phyloP scores from a whole-genome alignment of 2,888 invertebrate species.

The Lasioglossum leucozonium region DNA sequence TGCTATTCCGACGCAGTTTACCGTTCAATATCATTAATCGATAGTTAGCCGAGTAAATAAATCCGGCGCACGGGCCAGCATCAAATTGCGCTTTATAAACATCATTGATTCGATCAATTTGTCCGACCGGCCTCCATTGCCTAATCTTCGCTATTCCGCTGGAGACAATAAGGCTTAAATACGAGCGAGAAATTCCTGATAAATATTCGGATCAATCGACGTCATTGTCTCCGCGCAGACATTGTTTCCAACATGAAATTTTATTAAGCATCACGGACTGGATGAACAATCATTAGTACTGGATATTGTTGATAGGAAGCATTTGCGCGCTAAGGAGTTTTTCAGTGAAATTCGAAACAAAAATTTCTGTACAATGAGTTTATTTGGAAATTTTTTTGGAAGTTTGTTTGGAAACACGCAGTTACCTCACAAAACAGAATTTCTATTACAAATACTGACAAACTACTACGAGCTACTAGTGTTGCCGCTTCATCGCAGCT shows the following conservation, averaged over 20 bases:
- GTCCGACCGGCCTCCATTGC: background rate
- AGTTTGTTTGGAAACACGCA: background rate
- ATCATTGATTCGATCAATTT: conserved; percentile 7
- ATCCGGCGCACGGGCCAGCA: conserved; percentile 5
- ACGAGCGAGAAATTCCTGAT: background rate
- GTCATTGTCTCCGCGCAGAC: background rate
- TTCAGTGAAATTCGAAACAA: background rate
- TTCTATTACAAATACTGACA: too few species aligned
- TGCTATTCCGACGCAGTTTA: conserved; percentile 13
- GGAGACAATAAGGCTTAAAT: background rate
- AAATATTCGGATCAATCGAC: background rate
- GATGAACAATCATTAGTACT: background rate
- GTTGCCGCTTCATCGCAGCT: too few species aligned
- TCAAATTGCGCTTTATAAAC: background rate
- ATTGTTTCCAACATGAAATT: background rate
- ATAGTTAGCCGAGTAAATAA: conserved; percentile 32
- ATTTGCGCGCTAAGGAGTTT: background rate
- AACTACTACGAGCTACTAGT: too few species aligned
- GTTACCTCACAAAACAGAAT: background rate
- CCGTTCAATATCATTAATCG: conserved; percentile 12
- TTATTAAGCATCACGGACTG: background rate
- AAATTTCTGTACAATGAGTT: background rate
- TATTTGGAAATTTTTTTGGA: background rate
- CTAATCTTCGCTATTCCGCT: background rate
- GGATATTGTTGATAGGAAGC: background rate